Conservation (phyloP, 2,797 vertebrate species). For the Erithacus rubecula region DNA sequence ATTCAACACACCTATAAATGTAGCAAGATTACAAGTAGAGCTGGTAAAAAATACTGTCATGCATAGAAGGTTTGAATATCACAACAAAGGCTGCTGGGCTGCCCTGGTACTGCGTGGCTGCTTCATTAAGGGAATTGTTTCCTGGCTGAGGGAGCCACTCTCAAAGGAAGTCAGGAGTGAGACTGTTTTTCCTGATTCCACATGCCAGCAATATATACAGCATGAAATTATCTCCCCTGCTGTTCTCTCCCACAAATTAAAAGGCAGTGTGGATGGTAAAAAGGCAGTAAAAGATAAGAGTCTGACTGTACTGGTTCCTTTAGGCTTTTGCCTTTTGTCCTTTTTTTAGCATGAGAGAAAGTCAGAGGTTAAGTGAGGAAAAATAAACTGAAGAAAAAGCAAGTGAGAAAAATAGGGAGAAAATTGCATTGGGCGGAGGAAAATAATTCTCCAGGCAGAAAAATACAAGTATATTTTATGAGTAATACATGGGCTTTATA, state of each 20-base stretch:
- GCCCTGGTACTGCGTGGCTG: neutral
- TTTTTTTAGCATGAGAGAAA: neutral
- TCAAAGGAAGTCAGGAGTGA: neutral
- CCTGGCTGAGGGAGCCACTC: neutral
- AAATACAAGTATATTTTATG: neutral
- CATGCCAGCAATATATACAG: neutral
- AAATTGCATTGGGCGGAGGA: neutral
- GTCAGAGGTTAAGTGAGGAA: slow-evolving; percentile 27
- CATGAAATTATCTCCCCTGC: neutral
- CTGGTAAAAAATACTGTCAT: neutral
- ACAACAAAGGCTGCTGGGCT: neutral
- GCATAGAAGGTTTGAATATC: neutral
- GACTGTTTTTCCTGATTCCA: neutral
- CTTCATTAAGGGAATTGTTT: neutral
- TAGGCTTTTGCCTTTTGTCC: neutral
- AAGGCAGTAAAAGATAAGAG: neutral
- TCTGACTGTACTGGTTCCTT: neutral
- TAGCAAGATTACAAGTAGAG: neutral
- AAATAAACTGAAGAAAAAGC: neutral
- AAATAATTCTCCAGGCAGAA: neutral
- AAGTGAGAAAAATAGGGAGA: neutral
- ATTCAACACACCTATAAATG: neutral
- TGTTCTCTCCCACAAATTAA: slow-evolving; percentile 13
- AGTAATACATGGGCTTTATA: neutral
- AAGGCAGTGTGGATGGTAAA: neutral